Percentiles rank a stretch among this genome's conserved stretches.
These are phyloP conservation scores for Atta texana DNA, from an alignment of 1,140 invertebrate genomes.

Conservation along the genomic window DNA sequence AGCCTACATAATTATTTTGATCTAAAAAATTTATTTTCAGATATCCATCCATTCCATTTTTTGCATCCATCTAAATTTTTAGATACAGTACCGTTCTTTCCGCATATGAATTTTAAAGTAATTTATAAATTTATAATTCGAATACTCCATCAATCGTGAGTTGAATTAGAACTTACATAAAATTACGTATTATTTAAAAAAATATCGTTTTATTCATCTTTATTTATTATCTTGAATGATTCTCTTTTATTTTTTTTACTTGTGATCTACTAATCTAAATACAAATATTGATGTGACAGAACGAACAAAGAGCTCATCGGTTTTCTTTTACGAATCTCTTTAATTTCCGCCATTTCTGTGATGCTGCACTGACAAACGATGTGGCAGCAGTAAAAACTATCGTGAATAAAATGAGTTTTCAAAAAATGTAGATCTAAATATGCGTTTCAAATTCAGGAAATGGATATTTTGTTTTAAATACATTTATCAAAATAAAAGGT, in stretches of 20 bases:
- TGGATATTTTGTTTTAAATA: conserved; percentile 21
- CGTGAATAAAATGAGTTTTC: conserved; percentile 39
- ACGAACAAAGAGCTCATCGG: conserved; percentile 73
- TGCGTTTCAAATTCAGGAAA: conserved; percentile 30
- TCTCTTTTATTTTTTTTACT: conserved; percentile 7
- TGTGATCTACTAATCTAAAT: conserved; percentile 38
- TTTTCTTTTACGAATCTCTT: conserved; percentile 76
- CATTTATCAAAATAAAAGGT: background rate
- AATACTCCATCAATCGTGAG: background rate
- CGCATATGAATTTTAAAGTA: background rate
- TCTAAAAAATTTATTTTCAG: too few species aligned
- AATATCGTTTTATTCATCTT: conserved; percentile 49
- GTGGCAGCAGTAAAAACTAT: conserved; percentile 20
- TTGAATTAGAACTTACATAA: background rate
- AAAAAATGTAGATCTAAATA: conserved; percentile 23
- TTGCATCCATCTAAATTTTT: too few species aligned
- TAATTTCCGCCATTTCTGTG: conserved; percentile 76
- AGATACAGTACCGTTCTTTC: background rate
- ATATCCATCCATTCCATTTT: too few species aligned
- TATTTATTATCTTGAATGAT: background rate
- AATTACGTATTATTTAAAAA: background rate
- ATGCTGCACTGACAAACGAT: conserved; percentile 17
- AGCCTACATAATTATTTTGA: too few species aligned
- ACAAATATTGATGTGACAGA: conserved; percentile 62
- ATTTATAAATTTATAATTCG: background rate